phyloP scores from a whole-genome alignment of 2,797 vertebrate species.

The Tokudaia muenninki region DNA sequence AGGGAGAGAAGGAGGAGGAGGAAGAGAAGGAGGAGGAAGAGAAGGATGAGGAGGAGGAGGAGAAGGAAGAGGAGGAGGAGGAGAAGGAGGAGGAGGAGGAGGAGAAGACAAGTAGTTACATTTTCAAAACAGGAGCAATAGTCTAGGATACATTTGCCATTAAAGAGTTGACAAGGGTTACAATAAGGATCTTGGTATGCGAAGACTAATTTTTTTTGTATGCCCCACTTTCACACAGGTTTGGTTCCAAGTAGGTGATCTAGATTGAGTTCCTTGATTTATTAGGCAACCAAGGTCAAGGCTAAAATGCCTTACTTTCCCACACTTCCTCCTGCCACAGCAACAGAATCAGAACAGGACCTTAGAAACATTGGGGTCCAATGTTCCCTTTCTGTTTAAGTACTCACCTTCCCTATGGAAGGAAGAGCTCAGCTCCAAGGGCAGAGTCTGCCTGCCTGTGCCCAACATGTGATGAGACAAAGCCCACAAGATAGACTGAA shows the following conservation, averaged over 20 bases:
- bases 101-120: background rate
- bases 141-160: conserved; percentile 15
- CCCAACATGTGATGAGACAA: conserved; percentile 24
- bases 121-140: conserved; percentile 22
- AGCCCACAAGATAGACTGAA: background rate
- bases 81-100: accelerated
- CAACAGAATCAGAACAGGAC: background rate
- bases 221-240: conserved; percentile 40
- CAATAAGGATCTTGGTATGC: background rate
- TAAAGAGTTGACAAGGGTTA: conserved; percentile 23
- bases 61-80: accelerated
- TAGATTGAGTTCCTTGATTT: conserved; percentile 57
- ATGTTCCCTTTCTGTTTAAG: background rate
- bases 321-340: background rate
- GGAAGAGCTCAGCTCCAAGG: background rate
- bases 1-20: background rate
- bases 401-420: background rate
- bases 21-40: too few species aligned
- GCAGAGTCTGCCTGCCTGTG: background rate
- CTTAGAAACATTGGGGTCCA: background rate
- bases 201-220: conserved; percentile 50
- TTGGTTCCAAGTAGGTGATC: conserved; percentile 65
- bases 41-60: accelerated
- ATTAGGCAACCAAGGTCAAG: conserved; percentile 37
- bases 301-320: background rate